A percentile compares a stretch with the other conserved stretches of the same genome.
phyloP scores from a whole-genome alignment of 2,113 vertebrate species.

The Trichomycterus rosablanca region DNA sequence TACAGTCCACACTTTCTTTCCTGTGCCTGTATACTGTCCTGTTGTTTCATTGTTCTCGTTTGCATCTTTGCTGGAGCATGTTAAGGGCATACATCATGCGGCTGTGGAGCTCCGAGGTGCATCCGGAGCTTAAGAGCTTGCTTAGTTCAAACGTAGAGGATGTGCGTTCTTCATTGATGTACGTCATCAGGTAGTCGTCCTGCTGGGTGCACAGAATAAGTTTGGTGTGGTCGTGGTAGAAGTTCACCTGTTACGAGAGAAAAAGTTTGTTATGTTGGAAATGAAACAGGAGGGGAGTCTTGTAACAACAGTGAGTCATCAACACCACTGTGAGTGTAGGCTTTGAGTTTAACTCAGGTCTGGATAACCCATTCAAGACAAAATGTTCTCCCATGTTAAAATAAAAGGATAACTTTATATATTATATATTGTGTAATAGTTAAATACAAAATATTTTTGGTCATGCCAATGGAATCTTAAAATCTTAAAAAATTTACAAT shows the following conservation, averaged over 20 bases:
- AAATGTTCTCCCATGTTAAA: not conserved
- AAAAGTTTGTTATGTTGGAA: slow-evolving; percentile 24
- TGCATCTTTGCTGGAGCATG: slow-evolving; percentile 88
- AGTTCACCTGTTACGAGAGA: slow-evolving; percentile 80
- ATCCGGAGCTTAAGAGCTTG: slow-evolving; percentile 81
- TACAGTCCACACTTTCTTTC: slow-evolving; percentile 6
- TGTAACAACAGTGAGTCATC: slow-evolving; percentile 29
- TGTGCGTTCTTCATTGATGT: slow-evolving; percentile 92
- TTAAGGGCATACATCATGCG: slow-evolving; percentile 94
- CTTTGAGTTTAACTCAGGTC: slow-evolving; percentile 4
- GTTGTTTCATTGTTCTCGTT: slow-evolving; percentile 1
- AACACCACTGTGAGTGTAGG: not conserved
- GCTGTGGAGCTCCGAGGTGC: slow-evolving; percentile 79
- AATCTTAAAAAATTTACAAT: no score
- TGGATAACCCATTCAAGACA: slow-evolving; percentile 3
- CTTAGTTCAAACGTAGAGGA: slow-evolving; percentile 86
- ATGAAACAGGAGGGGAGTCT: slow-evolving; percentile 19
- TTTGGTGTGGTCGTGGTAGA: slow-evolving; percentile 98
- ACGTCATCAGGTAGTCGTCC: slow-evolving; percentile 91
- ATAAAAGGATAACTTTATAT: no score
- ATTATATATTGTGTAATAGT: no score
- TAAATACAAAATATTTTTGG: no score
- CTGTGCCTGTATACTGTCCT: not conserved
- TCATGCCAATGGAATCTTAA: no score
- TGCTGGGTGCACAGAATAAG: slow-evolving; percentile 89